Base-by-base conservation (phyloP, 1,140 invertebrate species). In the Tetranychus urticae region DNA sequence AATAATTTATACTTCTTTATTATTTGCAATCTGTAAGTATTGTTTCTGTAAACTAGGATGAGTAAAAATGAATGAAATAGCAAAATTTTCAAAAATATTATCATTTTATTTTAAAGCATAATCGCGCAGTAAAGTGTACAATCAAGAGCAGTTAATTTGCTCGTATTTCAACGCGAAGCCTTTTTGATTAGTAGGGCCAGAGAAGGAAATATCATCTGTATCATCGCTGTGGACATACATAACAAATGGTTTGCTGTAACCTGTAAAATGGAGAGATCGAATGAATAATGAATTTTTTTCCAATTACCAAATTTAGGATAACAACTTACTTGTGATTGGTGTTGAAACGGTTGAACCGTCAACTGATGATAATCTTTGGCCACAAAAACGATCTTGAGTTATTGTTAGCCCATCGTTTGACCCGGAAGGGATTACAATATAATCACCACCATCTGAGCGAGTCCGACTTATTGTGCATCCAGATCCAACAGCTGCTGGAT, bases 321-420 rank as follows among this genome's bases (percentile, higher is more conserved):
- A 56, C 34, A 31, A 59, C 60, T 46, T 63, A 63, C 63, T 60
- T 14, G 58, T 54, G 35, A 65, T 63, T 56, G 65, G 55, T 3
- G 10, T 36, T 59, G 65, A 65, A 3, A 48, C 12, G 31, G 36
- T 10, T 31, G n/a, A 37, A 12, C 33, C 37, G 2, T 39, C 31
- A n/a, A 12, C 39, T 12, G 61, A 45, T 34, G n/a, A 58, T n/a
- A 65, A 59, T 50, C 48, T 37, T 54, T 65, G 64, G 31, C 64
- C 64, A 52, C 64, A 65, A 57, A 65, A 65, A 3, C 47, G 57
- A 59, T 64, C 39, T n/a, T 62, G 35, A 1, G 57, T 35, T 8
- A 35, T 33, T 12, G 31, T 36, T 31, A 54, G 35, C 1, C 56
- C 58, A 50, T 61, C 52, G 34, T 14, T 37, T 3, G 64, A 65